Percentiles rank a stretch among this genome's conserved stretches.
Evolutionary conservation across 2,113 vertebrate species (phyloP).

Genomic region (Romanogobio albipinnatus): DNA sequence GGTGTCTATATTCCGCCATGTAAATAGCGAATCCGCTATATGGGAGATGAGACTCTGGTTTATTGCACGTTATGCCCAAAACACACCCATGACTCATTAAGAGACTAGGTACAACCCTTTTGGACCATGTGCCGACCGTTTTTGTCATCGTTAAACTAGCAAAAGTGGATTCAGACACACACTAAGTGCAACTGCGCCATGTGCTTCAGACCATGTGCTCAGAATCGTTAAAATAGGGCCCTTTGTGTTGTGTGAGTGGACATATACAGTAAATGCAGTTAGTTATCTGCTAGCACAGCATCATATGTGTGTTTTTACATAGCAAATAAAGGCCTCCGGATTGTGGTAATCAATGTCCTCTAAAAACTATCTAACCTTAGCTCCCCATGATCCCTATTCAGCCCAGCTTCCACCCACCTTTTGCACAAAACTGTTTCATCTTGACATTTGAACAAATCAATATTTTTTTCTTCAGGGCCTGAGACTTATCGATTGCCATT

Average conservation of each 20-base stretch:
- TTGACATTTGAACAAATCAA: constrained; percentile 59
- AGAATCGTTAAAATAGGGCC: too few species aligned
- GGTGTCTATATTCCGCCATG: too few species aligned
- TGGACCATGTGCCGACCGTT: too few species aligned
- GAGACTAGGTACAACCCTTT: too few species aligned
- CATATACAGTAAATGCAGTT: background rate
- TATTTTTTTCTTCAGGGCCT: constrained; percentile 52
- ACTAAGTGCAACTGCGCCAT: too few species aligned
- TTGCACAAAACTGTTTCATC: constrained; percentile 55
- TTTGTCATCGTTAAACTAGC: too few species aligned
- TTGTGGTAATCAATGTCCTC: constrained; percentile 16
- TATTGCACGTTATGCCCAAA: too few species aligned
- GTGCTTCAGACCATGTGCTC: too few species aligned
- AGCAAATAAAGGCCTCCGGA: background rate
- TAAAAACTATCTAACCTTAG: background rate
- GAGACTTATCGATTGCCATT: constrained; percentile 59
- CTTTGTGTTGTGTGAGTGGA: background rate
- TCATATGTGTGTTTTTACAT: background rate
- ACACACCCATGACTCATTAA: too few species aligned
- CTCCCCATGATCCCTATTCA: constrained; percentile 14
- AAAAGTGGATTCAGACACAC: too few species aligned
- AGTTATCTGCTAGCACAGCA: background rate
- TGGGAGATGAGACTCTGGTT: too few species aligned
- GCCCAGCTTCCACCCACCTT: constrained; percentile 34
- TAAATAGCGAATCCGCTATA: too few species aligned